A percentile compares a stretch with the other conserved stretches of the same genome.
Evolutionary conservation across 1,140 invertebrate genomes (phyloP).

Genomic region (Solenopsis invicta): DNA sequence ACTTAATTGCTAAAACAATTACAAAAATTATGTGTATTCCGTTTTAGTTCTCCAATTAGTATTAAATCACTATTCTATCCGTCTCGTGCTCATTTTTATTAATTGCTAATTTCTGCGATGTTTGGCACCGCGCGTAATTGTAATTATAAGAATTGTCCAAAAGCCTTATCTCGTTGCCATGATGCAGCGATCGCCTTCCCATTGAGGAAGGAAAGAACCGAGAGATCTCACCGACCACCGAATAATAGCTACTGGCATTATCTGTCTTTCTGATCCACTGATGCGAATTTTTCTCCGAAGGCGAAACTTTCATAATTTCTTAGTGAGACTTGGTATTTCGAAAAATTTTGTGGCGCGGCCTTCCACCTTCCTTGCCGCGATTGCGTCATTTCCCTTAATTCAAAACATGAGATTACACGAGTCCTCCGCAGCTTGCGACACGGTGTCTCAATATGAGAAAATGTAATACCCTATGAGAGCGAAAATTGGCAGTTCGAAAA

Average conservation of each 20-base stretch:
- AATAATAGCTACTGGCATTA: slow-evolving; percentile 50
- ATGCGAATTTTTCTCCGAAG: slow-evolving; percentile 55
- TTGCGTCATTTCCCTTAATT: slow-evolving; percentile 64
- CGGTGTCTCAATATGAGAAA: slow-evolving; percentile 63
- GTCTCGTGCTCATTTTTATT: not conserved
- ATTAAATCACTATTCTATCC: not conserved
- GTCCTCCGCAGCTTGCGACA: slow-evolving; percentile 55
- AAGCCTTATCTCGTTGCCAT: not conserved
- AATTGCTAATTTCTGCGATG: not conserved
- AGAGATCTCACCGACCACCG: slow-evolving; percentile 8
- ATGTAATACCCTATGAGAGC: slow-evolving; percentile 43
- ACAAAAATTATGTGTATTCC: no score
- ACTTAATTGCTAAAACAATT: not conserved
- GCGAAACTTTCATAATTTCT: slow-evolving; percentile 63
- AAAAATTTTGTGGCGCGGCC: slow-evolving; percentile 60
- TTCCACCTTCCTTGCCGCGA: slow-evolving; percentile 44
- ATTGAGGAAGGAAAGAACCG: slow-evolving; percentile 15
- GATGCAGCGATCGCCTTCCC: not conserved
- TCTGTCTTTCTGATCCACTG: slow-evolving; percentile 48
- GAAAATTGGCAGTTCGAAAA: slow-evolving; percentile 60
- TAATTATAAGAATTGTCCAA: slow-evolving; percentile 11
- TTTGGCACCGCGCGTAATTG: not conserved
- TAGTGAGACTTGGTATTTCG: slow-evolving; percentile 49
- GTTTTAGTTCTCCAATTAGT: no score
- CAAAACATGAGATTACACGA: slow-evolving; percentile 66